Conservation (phyloP, 2,797 vertebrate genomes). For the Ibycter americanus region DNA sequence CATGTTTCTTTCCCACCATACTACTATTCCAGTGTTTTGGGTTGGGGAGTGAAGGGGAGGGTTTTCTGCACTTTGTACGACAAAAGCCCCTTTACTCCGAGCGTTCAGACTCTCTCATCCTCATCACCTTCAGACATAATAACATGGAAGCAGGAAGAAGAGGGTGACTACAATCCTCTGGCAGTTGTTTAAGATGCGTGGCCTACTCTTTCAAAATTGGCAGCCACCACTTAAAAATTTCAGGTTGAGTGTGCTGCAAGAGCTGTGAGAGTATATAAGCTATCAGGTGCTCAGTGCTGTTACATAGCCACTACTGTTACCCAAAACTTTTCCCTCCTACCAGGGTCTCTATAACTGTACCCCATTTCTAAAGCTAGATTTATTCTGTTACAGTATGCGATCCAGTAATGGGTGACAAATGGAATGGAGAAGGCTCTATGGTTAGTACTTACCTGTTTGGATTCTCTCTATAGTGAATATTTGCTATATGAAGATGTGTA, state of each 20-base stretch:
- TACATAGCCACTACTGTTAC: background rate
- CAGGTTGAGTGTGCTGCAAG: background rate
- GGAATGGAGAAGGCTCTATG: constrained; percentile 90
- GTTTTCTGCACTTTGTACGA: background rate
- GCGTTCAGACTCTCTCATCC: background rate
- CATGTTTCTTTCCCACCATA: background rate
- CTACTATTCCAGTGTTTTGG: background rate
- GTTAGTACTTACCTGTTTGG: constrained; percentile 70
- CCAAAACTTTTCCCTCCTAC: background rate
- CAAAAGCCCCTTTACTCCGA: background rate
- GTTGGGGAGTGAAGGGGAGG: background rate
- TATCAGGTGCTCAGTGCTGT: background rate
- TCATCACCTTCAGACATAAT: background rate
- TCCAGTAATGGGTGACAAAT: constrained; percentile 94
- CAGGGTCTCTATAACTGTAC: background rate
- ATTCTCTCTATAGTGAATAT: background rate
- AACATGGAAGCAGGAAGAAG: background rate
- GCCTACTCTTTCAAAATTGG: background rate
- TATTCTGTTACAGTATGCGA: constrained; percentile 88
- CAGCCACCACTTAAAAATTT: background rate
- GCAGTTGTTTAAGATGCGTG: background rate
- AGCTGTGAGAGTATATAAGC: background rate
- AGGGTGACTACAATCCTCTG: background rate
- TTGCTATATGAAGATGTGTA: background rate
- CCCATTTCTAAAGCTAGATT: background rate